A percentile compares a stretch with the other conserved stretches of the same genome.
phyloP scores from a whole-genome alignment of 1,140 invertebrate genomes.

The Subanguina moxae region DNA sequence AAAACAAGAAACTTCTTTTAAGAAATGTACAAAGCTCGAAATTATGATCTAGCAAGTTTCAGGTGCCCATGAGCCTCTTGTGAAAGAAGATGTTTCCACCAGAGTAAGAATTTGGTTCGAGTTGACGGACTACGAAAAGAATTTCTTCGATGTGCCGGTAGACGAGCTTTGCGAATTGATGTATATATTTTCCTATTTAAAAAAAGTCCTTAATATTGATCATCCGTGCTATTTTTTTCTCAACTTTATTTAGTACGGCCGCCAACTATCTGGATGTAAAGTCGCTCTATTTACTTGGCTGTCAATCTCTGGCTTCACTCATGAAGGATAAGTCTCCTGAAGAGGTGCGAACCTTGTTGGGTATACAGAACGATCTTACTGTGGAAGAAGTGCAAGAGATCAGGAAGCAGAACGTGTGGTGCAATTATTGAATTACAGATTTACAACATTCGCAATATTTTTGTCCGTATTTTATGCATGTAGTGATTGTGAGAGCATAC shows the following conservation, averaged over 20 bases:
- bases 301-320: slow-evolving; percentile 28
- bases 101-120: slow-evolving; percentile 19
- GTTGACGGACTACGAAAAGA: slow-evolving; percentile 36
- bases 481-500: too few species aligned
- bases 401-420: too few species aligned
- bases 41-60: slow-evolving; percentile 11
- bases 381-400: too few species aligned
- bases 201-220: too few species aligned
- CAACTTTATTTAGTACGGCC: slow-evolving; percentile 4
- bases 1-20: too few species aligned
- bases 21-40: neutral
- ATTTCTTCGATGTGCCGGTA: slow-evolving; percentile 37
- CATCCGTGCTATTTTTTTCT: too few species aligned
- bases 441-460: too few species aligned
- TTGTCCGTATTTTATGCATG: too few species aligned
- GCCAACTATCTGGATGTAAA: slow-evolving; percentile 31
- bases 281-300: slow-evolving; percentile 37
- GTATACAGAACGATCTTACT: too few species aligned
- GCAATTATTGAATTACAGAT: too few species aligned
- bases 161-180: slow-evolving; percentile 29
- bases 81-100: neutral
- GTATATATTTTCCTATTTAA: too few species aligned
- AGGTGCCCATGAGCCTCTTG: neutral
- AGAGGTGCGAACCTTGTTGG: slow-evolving; percentile 19
- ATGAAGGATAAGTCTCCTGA: slow-evolving; percentile 41